Base-by-base conservation (phyloP, 64 coral and sea anemone genomes). In the Acropora yongei region DNA sequence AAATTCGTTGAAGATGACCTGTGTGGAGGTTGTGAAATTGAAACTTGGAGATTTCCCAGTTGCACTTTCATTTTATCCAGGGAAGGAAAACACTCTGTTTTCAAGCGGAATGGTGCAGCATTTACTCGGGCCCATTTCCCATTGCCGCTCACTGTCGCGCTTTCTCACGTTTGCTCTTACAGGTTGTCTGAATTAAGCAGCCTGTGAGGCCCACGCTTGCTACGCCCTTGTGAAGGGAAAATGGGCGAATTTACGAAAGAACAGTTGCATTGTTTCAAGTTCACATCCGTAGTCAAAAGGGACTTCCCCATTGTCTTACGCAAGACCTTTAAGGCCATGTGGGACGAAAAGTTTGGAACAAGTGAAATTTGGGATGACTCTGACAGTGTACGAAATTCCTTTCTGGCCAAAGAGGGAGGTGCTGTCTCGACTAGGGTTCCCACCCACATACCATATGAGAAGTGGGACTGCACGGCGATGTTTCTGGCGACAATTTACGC, bases 401-500 rank as follows among this genome's bases (percentile, higher is more conserved):
- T 76, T 76, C 10, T 76, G 73, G 40, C 73, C 2, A 76, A 76
- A 76, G 73, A 76, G 14, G 71, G 19, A 1, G 71, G 71, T 5
- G 41, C 30, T 30, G 30, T 30, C 30, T 30, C 30, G 41, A 74
- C 71, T 2, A 74, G 41, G 41, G 72, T 74, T 74, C 72, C 5
- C 72, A 74, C 72, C 3, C 63, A 67, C 63, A 3, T 9, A 18
- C 11, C 63, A 16, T 74, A 74, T 74, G 71, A 74, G 16, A 39
- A 74, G 71, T 74, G 71, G 71, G 71, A 74, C 41, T 74, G 71
- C 10, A 74, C 71, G 5, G n/a, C 71, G 2, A 3, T 69, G 67
- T 5, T 69, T 13, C 67, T 75, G 61, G 80, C 89, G n/a, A 57
- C 8, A 53, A 81, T 81, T 48, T 57, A 10, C n/a, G 50, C 78